Conservation (phyloP, 1,140 invertebrate genomes). For the Carposina sasakii region DNA sequence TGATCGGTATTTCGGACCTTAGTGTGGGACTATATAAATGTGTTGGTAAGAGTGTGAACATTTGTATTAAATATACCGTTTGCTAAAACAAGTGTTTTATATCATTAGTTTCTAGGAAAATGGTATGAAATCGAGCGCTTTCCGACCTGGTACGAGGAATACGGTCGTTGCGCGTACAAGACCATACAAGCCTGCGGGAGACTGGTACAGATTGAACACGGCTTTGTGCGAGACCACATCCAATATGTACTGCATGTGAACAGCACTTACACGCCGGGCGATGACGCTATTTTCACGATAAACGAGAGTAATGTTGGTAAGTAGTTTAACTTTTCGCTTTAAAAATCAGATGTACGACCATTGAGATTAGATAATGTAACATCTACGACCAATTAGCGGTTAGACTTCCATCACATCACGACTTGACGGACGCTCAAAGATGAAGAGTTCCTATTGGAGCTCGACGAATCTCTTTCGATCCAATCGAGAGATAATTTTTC, state of each 20-base stretch:
- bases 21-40: no score
- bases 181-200: slow-evolving; percentile 41
- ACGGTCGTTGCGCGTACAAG: slow-evolving; percentile 45
- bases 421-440: no score
- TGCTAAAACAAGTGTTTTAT: no score
- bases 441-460: no score
- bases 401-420: no score
- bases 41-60: no score
- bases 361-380: no score
- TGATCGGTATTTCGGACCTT: no score
- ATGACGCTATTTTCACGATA: slow-evolving; percentile 51
- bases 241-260: slow-evolving; percentile 48
- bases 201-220: slow-evolving; percentile 43
- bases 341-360: background rate
- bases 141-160: slow-evolving; percentile 49
- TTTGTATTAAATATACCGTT: no score
- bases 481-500: no score
- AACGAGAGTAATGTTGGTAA: slow-evolving; percentile 52
- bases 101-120: slow-evolving; percentile 45
- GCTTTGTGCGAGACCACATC: slow-evolving; percentile 38
- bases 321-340: slow-evolving; percentile 5
- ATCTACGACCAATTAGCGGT: background rate
- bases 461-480: no score
- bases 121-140: slow-evolving; percentile 59
- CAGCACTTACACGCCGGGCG: slow-evolving; percentile 46